These are phyloP conservation scores for Drosophila micromelanica DNA, from an alignment of 1,140 invertebrate species.

Conservation along the genomic window DNA sequence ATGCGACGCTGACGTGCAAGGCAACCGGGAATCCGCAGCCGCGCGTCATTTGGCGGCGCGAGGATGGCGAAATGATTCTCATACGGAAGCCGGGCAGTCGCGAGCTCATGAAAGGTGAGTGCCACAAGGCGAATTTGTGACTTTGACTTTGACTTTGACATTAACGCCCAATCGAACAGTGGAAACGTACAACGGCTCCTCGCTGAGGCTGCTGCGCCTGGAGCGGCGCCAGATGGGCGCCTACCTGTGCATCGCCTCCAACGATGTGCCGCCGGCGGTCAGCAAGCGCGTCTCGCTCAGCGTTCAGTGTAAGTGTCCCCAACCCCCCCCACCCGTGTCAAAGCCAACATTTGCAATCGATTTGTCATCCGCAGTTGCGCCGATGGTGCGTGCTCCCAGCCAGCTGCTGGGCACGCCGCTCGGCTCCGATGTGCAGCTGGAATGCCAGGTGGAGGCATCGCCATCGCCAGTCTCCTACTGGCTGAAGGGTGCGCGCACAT, in stretches of 20 bases:
- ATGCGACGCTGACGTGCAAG: constrained; percentile 91
- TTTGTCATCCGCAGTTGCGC: constrained; percentile 88
- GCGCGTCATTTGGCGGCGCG: constrained; percentile 89
- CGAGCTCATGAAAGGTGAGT: constrained; percentile 87
- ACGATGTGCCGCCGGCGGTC: constrained; percentile 94
- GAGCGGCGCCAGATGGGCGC: constrained; percentile 94
- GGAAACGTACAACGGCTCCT: constrained; percentile 90
- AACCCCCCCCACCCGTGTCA: background rate
- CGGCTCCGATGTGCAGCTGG: constrained; percentile 91
- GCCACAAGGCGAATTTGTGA: background rate
- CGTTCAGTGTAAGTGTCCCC: constrained; percentile 92
- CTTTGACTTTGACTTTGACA: too few species aligned
- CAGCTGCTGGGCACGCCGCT: constrained; percentile 92
- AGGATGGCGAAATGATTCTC: constrained; percentile 89
- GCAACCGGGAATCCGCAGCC: constrained; percentile 91
- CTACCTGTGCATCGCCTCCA: constrained; percentile 94
- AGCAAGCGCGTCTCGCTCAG: constrained; percentile 93
- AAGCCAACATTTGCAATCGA: too few species aligned
- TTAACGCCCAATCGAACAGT: constrained; percentile 84
- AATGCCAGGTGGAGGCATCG: constrained; percentile 93
- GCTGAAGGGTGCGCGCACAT: constrained; percentile 89
- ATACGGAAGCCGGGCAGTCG: constrained; percentile 87
- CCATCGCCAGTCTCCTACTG: constrained; percentile 94
- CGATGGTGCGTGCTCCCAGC: constrained; percentile 92
- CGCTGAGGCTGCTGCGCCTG: constrained; percentile 89